Base-by-base conservation (phyloP, 1,140 invertebrate genomes). In the Drosophila ambigua region DNA sequence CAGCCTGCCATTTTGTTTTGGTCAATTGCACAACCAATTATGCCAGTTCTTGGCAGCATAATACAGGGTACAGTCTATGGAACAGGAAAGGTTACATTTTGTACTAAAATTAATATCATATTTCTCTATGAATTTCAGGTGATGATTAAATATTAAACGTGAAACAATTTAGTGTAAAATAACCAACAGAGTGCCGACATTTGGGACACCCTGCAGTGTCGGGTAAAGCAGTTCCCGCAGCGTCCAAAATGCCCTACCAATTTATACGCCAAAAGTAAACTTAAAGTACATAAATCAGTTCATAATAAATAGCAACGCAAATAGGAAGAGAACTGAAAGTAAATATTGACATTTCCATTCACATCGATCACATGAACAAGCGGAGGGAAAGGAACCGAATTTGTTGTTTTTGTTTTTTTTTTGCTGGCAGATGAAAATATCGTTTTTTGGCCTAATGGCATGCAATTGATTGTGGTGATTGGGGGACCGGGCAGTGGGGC, bases 391-490 rank as follows among this genome's bases (percentile, higher is more conserved):
- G 9, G 9, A 35, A 11, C 3, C 31, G 31, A 11, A 4, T 9
- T 2, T 20, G 20, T 20, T 20, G 20, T 20, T 20, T 20, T 20
- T 20, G 1, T 2, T 20, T 20, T 20, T 20, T 20, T 20, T 20
- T 31, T 8, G 28, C 16, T 8, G 8, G 31, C 23, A 4, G 8
- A 2, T 31, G 31, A 7, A 31, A 31, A 8, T 31, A 8, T 31
- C 2, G 31, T 9, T 39, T 39, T 28, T 26, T 35, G 20, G 28
- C 31, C 50, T 61, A 72, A 67, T 73, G 53, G 41, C 41, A 46
- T 35, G 74, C 74, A 74, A 78, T 82, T 78, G 79, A 78, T 74
- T 74, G 53, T 60, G 35, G 35, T 3, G 4, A 13, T n/a, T n/a
- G 11, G 9, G 9, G 35, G 16, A 1, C 20, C 20, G 20, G 20